Evolutionary conservation across 30 jellyfish, hydroid and myxozoan species (phyloP).

Genomic region (Clytia hemisphaerica): DNA sequence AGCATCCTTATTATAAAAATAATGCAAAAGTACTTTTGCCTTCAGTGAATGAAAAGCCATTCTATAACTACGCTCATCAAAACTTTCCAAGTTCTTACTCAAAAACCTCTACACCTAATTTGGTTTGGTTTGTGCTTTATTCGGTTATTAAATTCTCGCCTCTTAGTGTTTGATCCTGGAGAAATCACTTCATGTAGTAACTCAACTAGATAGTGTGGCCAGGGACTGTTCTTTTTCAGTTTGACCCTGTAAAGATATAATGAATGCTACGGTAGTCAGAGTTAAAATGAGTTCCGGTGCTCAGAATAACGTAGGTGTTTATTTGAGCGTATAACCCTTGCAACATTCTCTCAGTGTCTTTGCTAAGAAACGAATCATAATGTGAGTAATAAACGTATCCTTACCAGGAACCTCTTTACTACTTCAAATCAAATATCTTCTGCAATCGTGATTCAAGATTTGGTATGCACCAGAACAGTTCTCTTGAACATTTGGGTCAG

Average conservation of each 20-base stretch:
- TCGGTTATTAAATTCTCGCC: conserved; percentile 25
- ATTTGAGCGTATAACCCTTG: neutral
- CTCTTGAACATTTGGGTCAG: neutral
- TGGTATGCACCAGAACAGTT: conserved; percentile 45
- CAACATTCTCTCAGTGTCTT: conserved; percentile 24
- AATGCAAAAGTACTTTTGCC: conserved; percentile 28
- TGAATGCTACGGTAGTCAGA: conserved; percentile 32
- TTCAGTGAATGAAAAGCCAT: conserved; percentile 26
- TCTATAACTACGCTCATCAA: conserved; percentile 54
- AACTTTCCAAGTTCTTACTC: conserved; percentile 31
- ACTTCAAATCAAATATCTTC: neutral
- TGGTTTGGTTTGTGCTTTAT: conserved; percentile 8
- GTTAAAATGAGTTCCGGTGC: conserved; percentile 51
- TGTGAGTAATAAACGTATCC: conserved; percentile 42
- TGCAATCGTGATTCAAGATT: conserved; percentile 36
- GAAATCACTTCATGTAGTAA: conserved; percentile 43
- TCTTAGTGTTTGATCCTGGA: conserved; percentile 15
- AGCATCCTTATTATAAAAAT: conserved; percentile 13
- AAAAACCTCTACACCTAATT: conserved; percentile 1
- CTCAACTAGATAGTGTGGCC: conserved; percentile 68
- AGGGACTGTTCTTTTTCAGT: neutral
- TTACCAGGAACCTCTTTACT: conserved; percentile 18
- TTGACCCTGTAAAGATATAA: conserved; percentile 18
- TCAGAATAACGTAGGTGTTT: conserved; percentile 30
- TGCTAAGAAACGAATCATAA: conserved; percentile 39